phyloP scores from a whole-genome alignment of 2,888 invertebrate genomes.

The Meliscaeva auricollis region DNA sequence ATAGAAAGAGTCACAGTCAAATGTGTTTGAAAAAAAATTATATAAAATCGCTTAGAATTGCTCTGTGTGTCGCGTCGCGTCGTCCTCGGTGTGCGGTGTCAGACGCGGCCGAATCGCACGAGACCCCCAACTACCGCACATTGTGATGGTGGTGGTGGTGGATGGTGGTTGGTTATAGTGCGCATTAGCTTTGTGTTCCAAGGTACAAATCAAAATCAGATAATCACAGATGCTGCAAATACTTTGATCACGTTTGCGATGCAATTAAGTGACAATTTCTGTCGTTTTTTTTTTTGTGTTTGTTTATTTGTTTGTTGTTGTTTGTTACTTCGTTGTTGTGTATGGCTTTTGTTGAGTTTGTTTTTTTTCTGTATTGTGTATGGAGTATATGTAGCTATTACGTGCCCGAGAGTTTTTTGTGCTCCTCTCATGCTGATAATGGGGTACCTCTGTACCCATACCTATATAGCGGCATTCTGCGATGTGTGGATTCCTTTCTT shows the following conservation, averaged over 20 bases:
- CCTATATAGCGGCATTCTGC: conserved; percentile 18
- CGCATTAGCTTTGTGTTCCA: conserved; percentile 74
- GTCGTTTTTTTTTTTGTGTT: conserved; percentile 67
- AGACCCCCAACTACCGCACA: conserved; percentile 46
- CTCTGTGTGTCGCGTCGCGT: conserved; percentile 41
- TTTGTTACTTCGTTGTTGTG: conserved; percentile 36
- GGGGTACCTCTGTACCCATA: neutral
- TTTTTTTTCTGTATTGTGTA: conserved; percentile 64
- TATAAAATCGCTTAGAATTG: conserved; percentile 63
- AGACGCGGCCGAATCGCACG: conserved; percentile 38
- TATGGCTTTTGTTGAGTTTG: conserved; percentile 37
- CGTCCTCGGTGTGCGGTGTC: conserved; percentile 30
- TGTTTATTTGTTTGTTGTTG: neutral
- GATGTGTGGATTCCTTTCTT: conserved; percentile 16
- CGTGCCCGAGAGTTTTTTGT: conserved; percentile 55
- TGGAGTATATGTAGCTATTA: conserved; percentile 38
- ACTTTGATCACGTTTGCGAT: conserved; percentile 83
- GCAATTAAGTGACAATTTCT: conserved; percentile 83
- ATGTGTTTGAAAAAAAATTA: conserved; percentile 54
- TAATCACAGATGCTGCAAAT: conserved; percentile 78
- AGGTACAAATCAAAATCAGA: conserved; percentile 78
- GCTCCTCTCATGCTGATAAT: neutral
- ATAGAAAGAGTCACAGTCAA: conserved; percentile 33
- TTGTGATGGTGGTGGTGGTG: neutral
- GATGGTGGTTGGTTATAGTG: conserved; percentile 49